Base-by-base conservation (phyloP, 2,888 invertebrate species). In the Tenthredo distinguenda region DNA sequence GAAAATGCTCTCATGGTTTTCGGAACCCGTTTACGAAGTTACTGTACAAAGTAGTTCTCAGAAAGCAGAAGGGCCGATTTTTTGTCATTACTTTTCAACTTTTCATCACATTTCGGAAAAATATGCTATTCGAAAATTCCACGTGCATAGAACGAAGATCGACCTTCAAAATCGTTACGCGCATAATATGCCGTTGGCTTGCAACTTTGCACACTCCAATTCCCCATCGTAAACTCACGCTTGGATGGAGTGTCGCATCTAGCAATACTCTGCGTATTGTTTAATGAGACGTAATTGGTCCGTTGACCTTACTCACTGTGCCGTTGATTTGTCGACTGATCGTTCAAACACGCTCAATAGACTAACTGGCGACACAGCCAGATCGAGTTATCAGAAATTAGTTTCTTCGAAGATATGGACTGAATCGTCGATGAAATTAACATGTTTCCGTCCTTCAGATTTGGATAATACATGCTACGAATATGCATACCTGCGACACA, bases 251-350 rank as follows among this genome's bases (percentile, higher is more conserved):
- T 21, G 40, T 74, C 18, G 34, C 34, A 74, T 74, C 40, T 43
- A 74, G 43, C 43, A 37, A 31, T 71, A 40, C 34, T n/a, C 31
- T 26, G 18, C 43, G 43, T 74, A 50, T 77, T 40, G 34, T 77
- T 50, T 40, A 55, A 77, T 77, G 77, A 26, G 77, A 77, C 31
- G 26, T 55, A 55, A 77, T 77, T 77, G 77, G 77, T 77, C 55
- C 31, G 77, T 77, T 77, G 77, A 77, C 72, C 72, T 74, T 74
- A 74, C 72, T 43, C 72, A 74, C 40, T 43, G 21, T 74, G 43
- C 72, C 72, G 72, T 74, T 74, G 72, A 74, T 77, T 77, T 34
- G 34, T 55, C 50, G 31, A n/a, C 55, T 55, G 77, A 55, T 77
- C 77, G 15, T 55, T 55, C n/a, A 50, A 34, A 43, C 72, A 74